phyloP scores from a whole-genome alignment of 37 sponge, comb jelly and placozoan genomes.

The Chondrilla cf. caribensis region DNA sequence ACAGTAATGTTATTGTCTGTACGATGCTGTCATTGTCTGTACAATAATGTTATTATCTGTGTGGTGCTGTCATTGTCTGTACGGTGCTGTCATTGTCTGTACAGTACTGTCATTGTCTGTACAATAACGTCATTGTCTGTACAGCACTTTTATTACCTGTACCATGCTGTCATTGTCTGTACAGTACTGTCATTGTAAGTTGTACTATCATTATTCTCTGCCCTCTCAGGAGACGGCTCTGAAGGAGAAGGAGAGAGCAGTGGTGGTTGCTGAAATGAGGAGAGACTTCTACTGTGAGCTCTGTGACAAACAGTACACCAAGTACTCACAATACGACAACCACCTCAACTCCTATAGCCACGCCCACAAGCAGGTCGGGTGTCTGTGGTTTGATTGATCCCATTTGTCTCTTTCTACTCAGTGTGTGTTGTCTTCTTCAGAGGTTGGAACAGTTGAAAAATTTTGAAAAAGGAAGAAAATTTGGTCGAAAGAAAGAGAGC shows the following conservation, averaged over 20 bases:
- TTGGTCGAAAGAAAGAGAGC: conserved; percentile 27
- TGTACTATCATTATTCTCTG: no score
- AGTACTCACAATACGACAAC: conserved; percentile 86
- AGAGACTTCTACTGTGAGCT: conserved; percentile 85
- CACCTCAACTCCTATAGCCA: conserved; percentile 93
- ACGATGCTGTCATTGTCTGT: no score
- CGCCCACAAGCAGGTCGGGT: conserved; percentile 76
- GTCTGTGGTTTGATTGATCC: neutral
- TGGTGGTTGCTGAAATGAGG: conserved; percentile 53
- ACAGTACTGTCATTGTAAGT: no score
- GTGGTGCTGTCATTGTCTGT: no score
- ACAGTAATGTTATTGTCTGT: no score
- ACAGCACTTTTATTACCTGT: no score
- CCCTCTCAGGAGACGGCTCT: conserved; percentile 31
- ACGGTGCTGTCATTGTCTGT: no score
- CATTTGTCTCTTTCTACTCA: no score
- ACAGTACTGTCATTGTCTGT: no score
- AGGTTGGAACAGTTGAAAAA: conserved; percentile 60
- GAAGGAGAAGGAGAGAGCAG: conserved; percentile 56
- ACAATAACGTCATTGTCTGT: no score
- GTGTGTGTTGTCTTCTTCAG: conserved; percentile 23
- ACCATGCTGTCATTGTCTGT: no score
- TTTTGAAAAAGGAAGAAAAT: conserved; percentile 62
- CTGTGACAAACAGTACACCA: conserved; percentile 88
- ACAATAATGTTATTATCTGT: no score